Percentiles rank a stretch among this genome's conserved stretches.
Conservation (phyloP, 2,113 vertebrate genomes). For the Myocastor coypus region DNA sequence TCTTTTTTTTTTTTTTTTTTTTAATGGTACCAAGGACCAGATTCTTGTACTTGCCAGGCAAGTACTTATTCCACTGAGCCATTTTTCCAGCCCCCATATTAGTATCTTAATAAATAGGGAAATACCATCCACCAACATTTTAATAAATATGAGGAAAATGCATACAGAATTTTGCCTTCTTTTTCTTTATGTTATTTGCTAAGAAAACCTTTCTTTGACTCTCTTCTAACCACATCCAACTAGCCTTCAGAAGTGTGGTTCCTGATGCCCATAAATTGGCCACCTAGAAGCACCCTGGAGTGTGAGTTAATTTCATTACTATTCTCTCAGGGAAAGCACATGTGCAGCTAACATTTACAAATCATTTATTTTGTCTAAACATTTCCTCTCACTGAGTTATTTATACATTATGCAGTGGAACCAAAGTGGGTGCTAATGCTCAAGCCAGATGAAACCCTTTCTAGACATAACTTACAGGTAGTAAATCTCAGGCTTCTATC, state of each 20-base stretch:
- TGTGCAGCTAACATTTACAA: constrained; percentile 50
- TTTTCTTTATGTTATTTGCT: neutral
- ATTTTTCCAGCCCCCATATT: too few species aligned
- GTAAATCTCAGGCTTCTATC: constrained; percentile 46
- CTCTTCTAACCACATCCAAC: neutral
- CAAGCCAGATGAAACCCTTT: constrained; percentile 42
- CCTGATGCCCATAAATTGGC: neutral
- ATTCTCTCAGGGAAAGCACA: neutral
- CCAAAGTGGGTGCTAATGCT: constrained; percentile 17
- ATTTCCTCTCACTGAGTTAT: constrained; percentile 40
- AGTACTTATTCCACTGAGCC: too few species aligned
- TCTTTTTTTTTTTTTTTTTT: too few species aligned
- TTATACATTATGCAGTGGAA: constrained; percentile 31
- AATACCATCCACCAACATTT: neutral
- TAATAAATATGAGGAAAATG: neutral
- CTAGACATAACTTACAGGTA: neutral
- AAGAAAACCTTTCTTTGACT: neutral
- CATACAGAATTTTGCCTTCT: neutral
- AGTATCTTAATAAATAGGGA: neutral
- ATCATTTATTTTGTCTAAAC: constrained; percentile 57
- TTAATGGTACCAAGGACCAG: too few species aligned
- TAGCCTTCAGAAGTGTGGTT: neutral
- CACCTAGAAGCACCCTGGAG: neutral
- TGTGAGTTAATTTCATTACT: constrained; percentile 45
- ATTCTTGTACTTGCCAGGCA: too few species aligned